Evolutionary conservation across 1,140 invertebrate species (phyloP), one percentile per base, ranked within the genome.

Genomic region (Venturia canescens): DNA sequence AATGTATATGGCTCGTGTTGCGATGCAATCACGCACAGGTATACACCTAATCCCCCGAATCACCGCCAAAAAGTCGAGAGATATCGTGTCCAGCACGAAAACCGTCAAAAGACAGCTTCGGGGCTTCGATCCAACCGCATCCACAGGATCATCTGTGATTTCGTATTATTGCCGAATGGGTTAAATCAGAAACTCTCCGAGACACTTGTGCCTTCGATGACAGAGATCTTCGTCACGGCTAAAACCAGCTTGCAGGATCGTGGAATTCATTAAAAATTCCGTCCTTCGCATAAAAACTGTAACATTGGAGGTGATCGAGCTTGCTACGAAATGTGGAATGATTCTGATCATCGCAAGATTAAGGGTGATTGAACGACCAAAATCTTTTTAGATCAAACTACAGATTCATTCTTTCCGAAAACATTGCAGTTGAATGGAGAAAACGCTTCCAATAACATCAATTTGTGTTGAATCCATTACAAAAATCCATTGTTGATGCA

Each of bases 1-100:
- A 38, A 27, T 57, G 60, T 57, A 23, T 77, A 66, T 77, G 31
- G 75, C 60, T 63, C 57, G 18, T n/a, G 57, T 60, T 77, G 57
- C 75, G 84, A 86, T 84, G 87, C 84, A 86, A 87, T 88, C 86
- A 86, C 84, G 83, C 44, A 82, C 81, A 83, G 83, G 60, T 77
- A 77, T 66, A 76, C 71, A 63, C 13, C 75, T 66, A 77, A 77
- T 77, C 60, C 31, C 27, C 27, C 26, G 50, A 60, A 77, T n/a
- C 84, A 83, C 82, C 60, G 7, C 23, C 82, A 76, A 82, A 76
- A 82, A 84, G 80, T 79, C 26, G 34, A 72, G 48, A 16, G 63
- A 72, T 79, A 53, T 83, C 63, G 78, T 15, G 31, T 66, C 27
- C 50, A 76, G 53, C 50, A 76, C 50, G 50, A 76, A 57, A 31